Percentiles rank a stretch among this genome's conserved stretches.
These are phyloP conservation scores for Julus scandinavius DNA, from an alignment of 2,888 invertebrate genomes.

Conservation along the genomic window DNA sequence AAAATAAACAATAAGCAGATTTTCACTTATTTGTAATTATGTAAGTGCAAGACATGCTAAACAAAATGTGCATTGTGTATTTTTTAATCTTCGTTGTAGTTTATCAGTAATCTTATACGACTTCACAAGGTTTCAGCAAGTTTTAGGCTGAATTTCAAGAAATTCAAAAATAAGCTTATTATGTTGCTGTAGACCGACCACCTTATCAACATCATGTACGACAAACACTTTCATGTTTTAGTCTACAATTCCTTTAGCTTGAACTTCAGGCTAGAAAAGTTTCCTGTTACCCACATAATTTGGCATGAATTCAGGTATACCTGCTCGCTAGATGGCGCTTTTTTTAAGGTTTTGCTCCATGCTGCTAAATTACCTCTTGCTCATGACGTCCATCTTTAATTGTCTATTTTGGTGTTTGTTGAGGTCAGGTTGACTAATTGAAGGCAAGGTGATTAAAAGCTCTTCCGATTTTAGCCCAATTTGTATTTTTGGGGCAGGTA, in stretches of 20 bases:
- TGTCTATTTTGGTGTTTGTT: neutral
- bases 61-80: no score
- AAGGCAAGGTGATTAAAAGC: constrained; percentile 45
- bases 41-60: no score
- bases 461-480: constrained; percentile 25
- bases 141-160: no score
- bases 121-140: no score
- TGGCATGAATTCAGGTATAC: neutral
- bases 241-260: neutral
- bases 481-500: constrained; percentile 44
- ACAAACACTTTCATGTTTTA: neutral
- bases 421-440: constrained; percentile 43
- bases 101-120: no score
- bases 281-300: neutral
- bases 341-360: neutral
- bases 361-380: neutral
- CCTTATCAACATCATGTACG: neutral
- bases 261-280: neutral
- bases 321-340: neutral
- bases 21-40: neutral
- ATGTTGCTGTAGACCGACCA: no score
- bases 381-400: constrained; percentile 28
- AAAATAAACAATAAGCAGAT: neutral
- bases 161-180: no score
- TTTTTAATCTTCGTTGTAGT: no score